These are phyloP conservation scores for Taurulus bubalis DNA, from an alignment of 2,113 vertebrate genomes.

Conservation along the genomic window DNA sequence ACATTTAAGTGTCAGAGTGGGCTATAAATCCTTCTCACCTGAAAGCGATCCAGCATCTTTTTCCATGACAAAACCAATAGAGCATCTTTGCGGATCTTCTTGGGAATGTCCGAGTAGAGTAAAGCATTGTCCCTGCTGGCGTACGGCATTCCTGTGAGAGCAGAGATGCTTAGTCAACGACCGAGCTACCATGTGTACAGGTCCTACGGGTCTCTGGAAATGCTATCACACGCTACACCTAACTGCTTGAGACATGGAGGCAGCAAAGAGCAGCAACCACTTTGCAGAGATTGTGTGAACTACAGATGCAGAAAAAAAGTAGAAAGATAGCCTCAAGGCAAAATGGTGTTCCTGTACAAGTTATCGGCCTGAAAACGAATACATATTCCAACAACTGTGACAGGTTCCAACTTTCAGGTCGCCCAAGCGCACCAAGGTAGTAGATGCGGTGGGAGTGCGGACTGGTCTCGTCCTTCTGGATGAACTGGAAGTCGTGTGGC, in stretches of 20 bases:
- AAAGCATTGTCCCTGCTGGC: conserved; percentile 94
- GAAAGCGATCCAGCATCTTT: conserved; percentile 93
- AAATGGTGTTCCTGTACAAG: background rate
- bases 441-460: conserved; percentile 94
- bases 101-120: conserved; percentile 96
- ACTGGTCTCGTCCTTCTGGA: conserved; percentile 90
- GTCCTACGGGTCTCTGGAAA: background rate
- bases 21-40: conserved; percentile 79
- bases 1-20: background rate
- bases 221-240: background rate
- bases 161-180: background rate
- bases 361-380: background rate
- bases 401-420: background rate
- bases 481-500: conserved; percentile 95
- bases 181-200: background rate
- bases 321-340: conserved; percentile 11
- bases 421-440: conserved; percentile 89
- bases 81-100: conserved; percentile 92
- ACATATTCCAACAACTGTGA: background rate
- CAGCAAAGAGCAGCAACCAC: conserved; percentile 4
- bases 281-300: background rate
- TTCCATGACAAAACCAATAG: conserved; percentile 93
- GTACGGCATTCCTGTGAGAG: conserved; percentile 90
- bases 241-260: background rate
- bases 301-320: background rate